Percentiles rank a stretch among this genome's conserved stretches.
Conservation (phyloP, 1,140 invertebrate species). For the Nasonia vitripennis region DNA sequence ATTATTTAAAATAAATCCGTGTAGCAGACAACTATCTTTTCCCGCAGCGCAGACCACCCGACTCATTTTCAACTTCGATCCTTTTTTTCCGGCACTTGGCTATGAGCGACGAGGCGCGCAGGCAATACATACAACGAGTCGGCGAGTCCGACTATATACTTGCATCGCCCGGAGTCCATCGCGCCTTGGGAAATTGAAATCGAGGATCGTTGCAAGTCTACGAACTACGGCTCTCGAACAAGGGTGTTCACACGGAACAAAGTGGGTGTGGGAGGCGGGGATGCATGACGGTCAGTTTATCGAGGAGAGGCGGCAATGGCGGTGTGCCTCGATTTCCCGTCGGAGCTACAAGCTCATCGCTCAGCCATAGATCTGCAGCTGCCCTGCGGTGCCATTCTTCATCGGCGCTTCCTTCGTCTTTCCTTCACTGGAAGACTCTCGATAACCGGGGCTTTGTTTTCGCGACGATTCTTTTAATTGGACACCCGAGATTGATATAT, state of each 20-base stretch:
- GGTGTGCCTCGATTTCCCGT: slow-evolving; percentile 21
- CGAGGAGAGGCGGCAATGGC: slow-evolving; percentile 1
- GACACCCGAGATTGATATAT: slow-evolving; percentile 31
- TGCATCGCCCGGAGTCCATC: not conserved
- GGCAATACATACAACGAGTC: not conserved
- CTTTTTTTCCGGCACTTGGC: not conserved
- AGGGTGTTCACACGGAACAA: not conserved
- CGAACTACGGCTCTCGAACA: not conserved
- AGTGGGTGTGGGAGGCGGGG: not conserved
- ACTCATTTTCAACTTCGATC: not conserved
- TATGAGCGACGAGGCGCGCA: not conserved
- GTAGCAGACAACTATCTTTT: not conserved
- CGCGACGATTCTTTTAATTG: slow-evolving; percentile 19
- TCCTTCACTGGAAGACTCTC: not conserved
- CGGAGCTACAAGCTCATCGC: not conserved
- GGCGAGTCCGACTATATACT: not conserved
- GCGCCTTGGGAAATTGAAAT: slow-evolving; percentile 46
- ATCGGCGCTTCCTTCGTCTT: not conserved
- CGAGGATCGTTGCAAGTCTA: slow-evolving; percentile 23
- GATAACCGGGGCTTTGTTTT: slow-evolving; percentile 31
- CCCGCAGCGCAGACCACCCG: not conserved
- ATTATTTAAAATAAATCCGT: not conserved
- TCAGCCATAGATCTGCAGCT: slow-evolving; percentile 13
- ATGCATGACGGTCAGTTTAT: slow-evolving; percentile 25
- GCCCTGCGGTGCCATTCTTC: slow-evolving; percentile 11